Evolutionary conservation across 2,113 vertebrate species (phyloP), one percentile per base, ranked within the genome.

Genomic region (Esox niger): DNA sequence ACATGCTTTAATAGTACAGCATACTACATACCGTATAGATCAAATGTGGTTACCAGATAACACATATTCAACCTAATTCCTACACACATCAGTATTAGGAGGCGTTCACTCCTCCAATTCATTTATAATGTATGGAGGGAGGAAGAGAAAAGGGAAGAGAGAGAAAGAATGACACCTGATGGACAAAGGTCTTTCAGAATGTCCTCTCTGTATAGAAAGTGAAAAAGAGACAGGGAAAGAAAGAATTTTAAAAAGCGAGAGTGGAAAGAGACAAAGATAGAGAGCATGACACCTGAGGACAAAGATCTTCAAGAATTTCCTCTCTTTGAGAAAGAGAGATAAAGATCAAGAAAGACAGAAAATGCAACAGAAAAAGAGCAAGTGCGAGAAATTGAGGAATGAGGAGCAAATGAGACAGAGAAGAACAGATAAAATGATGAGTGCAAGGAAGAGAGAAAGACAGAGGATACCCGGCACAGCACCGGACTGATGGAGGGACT

Each of bases 351-450:
- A 31, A 7, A 66, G 32, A 66, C n/a, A n/a, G n/a, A n/a, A n/a
- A n/a, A n/a, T n/a, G n/a, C n/a, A n/a, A n/a, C n/a, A n/a, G n/a
- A n/a, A n/a, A n/a, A n/a, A n/a, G n/a, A n/a, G n/a, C n/a, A n/a
- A n/a, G n/a, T n/a, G n/a, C n/a, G n/a, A n/a, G n/a, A n/a, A n/a
- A n/a, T n/a, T n/a, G n/a, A n/a, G n/a, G n/a, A n/a, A n/a, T n/a
- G n/a, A n/a, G n/a, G n/a, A n/a, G n/a, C n/a, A n/a, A n/a, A n/a
- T n/a, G n/a, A n/a, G n/a, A n/a, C n/a, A n/a, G n/a, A 49, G 26
- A 52, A 32, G 17, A 68, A n/a, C n/a, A n/a, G n/a, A n/a, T n/a
- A n/a, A n/a, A n/a, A n/a, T 77, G 65, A 78, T 69, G 73, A 74
- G 32, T 46, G 33, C n/a, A n/a, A 66, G 47, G 31, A 7, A 66